Conservation (phyloP, 2,797 vertebrate genomes). For the Myotis myotis region DNA sequence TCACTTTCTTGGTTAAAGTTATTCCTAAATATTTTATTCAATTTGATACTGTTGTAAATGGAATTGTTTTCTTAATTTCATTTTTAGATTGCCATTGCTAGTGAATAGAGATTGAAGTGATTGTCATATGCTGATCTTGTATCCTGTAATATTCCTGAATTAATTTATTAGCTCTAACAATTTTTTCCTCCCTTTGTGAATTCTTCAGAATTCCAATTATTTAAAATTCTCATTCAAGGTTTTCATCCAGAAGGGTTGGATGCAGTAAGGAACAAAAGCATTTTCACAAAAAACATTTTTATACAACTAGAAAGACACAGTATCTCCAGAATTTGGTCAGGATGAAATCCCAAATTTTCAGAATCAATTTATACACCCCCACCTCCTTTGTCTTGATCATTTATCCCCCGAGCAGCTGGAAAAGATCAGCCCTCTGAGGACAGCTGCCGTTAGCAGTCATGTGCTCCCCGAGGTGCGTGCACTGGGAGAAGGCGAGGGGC, state of each 20-base stretch:
- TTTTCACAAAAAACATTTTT: not conserved
- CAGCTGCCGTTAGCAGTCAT: not conserved
- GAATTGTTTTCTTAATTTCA: too few species aligned
- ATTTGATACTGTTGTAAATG: too few species aligned
- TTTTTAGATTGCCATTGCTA: too few species aligned
- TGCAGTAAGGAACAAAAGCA: not conserved
- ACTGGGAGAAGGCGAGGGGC: not conserved
- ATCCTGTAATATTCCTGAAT: too few species aligned
- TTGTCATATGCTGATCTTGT: too few species aligned
- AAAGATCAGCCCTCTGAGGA: not conserved
- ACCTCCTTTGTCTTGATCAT: not conserved
- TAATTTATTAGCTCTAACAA: not conserved
- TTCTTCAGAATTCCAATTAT: not conserved
- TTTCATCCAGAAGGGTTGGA: not conserved
- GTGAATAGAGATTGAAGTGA: too few species aligned
- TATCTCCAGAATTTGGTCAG: not conserved
- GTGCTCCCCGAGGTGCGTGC: not conserved
- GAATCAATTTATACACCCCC: not conserved
- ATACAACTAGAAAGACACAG: not conserved
- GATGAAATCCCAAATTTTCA: not conserved
- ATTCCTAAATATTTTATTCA: too few species aligned
- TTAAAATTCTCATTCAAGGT: not conserved
- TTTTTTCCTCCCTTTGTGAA: not conserved
- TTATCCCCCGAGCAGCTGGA: not conserved
- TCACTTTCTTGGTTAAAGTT: too few species aligned